Evolutionary conservation across 1,140 invertebrate species (phyloP).

Genomic region (Cepaea nemoralis): DNA sequence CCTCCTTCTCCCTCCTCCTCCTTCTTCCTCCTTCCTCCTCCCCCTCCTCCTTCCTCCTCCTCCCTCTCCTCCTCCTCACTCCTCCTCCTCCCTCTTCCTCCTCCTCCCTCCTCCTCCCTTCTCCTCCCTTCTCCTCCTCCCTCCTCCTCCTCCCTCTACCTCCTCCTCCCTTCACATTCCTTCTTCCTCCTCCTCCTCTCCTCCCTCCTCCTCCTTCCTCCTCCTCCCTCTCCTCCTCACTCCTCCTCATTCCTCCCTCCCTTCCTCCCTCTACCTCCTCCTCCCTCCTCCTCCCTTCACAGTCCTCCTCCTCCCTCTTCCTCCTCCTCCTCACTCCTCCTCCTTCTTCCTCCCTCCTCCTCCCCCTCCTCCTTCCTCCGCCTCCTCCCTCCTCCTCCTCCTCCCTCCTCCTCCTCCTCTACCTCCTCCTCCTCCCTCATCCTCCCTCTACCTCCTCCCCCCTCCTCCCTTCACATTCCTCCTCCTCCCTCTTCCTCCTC

Average conservation of each 20-base stretch:
- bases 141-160: not conserved
- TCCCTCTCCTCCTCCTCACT: too few relatives aligned
- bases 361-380: not conserved
- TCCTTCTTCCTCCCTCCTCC: not conserved
- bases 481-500: not conserved
- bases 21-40: too few relatives aligned
- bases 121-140: not conserved
- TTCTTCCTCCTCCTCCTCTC: not conserved
- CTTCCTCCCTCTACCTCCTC: not conserved
- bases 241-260: not conserved
- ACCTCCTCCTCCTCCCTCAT: not conserved
- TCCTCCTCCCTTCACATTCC: not conserved
- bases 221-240: not conserved
- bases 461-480: conserved; percentile 14
- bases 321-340: not conserved
- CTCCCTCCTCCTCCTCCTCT: not conserved
- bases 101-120: not conserved
- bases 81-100: too few relatives aligned
- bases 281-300: not conserved
- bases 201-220: not conserved
- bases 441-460: not conserved
- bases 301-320: not conserved
- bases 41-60: too few relatives aligned
- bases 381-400: not conserved
- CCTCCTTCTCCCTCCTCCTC: too few relatives aligned